phyloP scores from a whole-genome alignment of 2,888 invertebrate species.

The Peribatodes rhomboidaria region DNA sequence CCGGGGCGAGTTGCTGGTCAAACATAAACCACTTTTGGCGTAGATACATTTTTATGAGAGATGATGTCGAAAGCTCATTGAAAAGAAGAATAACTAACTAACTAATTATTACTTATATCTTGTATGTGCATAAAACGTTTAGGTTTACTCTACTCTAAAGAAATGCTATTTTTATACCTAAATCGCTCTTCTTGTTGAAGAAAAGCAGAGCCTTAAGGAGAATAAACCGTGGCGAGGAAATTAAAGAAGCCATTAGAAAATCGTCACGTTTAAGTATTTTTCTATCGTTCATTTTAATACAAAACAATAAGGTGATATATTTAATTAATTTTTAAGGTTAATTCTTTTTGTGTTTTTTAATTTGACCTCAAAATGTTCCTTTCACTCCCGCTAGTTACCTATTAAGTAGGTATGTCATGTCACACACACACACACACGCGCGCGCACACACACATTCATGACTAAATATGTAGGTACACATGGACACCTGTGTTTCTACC shows the following conservation, averaged over 20 bases:
- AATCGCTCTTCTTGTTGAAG: conserved; percentile 2
- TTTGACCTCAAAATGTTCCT: background rate
- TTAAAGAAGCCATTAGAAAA: conserved; percentile 28
- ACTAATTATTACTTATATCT: too few species aligned
- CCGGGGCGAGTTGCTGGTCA: too few species aligned
- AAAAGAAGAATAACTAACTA: too few species aligned
- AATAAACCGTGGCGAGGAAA: conserved; percentile 10
- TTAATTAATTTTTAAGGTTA: background rate
- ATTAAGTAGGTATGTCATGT: too few species aligned
- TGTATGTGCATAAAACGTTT: too few species aligned
- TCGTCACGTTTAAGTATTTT: conserved; percentile 15
- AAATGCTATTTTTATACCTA: background rate
- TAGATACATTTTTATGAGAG: too few species aligned
- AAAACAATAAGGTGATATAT: background rate
- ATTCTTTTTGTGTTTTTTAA: background rate
- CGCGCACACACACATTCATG: background rate
- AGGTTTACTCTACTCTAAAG: background rate
- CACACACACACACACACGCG: too few species aligned
- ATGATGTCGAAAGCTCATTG: too few species aligned
- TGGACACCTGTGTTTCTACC: background rate
- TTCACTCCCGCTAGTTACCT: too few species aligned
- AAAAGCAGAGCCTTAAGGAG: conserved; percentile 10
- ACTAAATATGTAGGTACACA: background rate
- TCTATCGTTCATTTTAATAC: background rate
- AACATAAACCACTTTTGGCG: too few species aligned